A percentile compares a stretch with the other conserved stretches of the same genome.
phyloP scores from a whole-genome alignment of 1,140 invertebrate genomes.

The Drosophila grimshawi region DNA sequence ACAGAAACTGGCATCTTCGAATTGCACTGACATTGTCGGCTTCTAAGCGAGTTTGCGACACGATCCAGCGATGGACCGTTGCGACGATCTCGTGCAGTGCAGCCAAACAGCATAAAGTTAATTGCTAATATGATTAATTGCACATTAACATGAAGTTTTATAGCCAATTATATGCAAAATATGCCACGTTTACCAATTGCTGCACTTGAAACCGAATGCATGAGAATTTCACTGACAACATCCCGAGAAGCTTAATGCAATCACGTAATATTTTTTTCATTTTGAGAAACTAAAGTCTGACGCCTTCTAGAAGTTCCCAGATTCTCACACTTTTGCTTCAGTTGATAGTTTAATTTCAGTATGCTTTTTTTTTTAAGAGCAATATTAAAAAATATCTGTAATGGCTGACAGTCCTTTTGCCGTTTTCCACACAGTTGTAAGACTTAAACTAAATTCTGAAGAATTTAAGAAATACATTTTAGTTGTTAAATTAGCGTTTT shows the following conservation, averaged over 20 bases:
- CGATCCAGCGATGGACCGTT: constrained; percentile 34
- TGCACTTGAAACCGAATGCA: constrained; percentile 32
- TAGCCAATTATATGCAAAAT: constrained; percentile 80
- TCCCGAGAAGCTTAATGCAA: neutral
- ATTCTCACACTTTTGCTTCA: too few species aligned
- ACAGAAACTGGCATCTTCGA: neutral
- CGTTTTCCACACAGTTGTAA: too few species aligned
- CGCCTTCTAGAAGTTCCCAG: too few species aligned
- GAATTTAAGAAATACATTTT: too few species aligned
- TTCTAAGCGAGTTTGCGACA: constrained; percentile 69
- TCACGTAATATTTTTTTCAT: too few species aligned
- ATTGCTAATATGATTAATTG: constrained; percentile 84
- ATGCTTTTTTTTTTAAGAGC: too few species aligned
- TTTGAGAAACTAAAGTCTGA: too few species aligned
- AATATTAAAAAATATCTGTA: too few species aligned
- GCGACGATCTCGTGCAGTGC: constrained; percentile 72
- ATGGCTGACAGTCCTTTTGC: too few species aligned
- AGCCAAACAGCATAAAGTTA: constrained; percentile 81
- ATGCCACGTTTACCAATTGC: constrained; percentile 64
- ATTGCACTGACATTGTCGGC: constrained; percentile 25
- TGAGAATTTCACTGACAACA: constrained; percentile 46
- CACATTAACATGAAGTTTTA: constrained; percentile 84
- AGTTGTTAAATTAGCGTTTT: too few species aligned
- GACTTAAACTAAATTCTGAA: too few species aligned
- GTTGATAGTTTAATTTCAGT: too few species aligned